phyloP scores from a whole-genome alignment of 2,888 invertebrate genomes.

The Drosophila engyochracea region DNA sequence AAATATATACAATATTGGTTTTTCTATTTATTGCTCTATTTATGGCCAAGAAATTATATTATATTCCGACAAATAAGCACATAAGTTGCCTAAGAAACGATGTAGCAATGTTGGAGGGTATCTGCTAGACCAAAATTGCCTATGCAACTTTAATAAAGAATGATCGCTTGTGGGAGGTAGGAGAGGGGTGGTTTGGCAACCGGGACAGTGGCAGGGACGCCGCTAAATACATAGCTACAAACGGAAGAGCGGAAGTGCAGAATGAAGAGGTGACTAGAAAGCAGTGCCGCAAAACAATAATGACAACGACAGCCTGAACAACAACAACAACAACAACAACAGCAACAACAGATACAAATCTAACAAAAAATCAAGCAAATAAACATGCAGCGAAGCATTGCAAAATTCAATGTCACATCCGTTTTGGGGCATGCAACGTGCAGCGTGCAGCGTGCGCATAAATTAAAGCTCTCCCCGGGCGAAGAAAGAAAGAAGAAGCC shows the following conservation, averaged over 20 bases:
- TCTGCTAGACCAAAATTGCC: neutral
- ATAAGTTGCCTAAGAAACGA: neutral
- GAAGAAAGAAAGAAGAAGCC: constrained; percentile 32
- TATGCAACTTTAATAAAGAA: neutral
- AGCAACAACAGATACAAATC: constrained; percentile 15
- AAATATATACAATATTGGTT: neutral
- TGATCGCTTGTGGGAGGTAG: neutral
- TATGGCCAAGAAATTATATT: neutral
- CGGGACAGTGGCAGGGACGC: neutral
- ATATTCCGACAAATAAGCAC: neutral
- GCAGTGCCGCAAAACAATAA: constrained; percentile 12
- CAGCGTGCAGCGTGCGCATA: constrained; percentile 49
- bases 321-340: constrained; percentile 13
- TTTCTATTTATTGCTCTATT: neutral
- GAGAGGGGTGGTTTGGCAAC: neutral
- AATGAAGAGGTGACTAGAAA: constrained; percentile 18
- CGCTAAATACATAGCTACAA: constrained; percentile 1
- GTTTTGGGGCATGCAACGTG: constrained; percentile 63
- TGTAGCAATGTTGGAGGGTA: neutral
- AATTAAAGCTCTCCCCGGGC: constrained; percentile 43
- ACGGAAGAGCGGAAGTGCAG: constrained; percentile 50
- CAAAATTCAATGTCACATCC: constrained; percentile 62
- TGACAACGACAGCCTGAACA: constrained; percentile 3
- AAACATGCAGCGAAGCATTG: constrained; percentile 25
- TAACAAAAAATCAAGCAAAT: constrained; percentile 9